These are phyloP conservation scores for Chaetura pelagica DNA, from an alignment of 2,113 vertebrate species.

Conservation along the genomic window DNA sequence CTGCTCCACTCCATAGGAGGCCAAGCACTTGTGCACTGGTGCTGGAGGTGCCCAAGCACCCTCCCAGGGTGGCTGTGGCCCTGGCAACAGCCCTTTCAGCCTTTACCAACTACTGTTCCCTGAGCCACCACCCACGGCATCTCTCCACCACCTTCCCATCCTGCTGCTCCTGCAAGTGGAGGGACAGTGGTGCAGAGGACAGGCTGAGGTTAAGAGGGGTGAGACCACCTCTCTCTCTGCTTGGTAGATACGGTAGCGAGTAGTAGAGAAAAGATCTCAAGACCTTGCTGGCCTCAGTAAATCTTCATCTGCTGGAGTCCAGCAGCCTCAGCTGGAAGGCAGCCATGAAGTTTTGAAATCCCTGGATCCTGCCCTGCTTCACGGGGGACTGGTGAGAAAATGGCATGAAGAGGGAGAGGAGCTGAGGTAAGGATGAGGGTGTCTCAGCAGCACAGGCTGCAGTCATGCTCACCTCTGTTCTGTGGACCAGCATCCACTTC, in stretches of 20 bases:
- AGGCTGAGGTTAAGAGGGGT: accelerated
- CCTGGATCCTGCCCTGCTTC: neutral
- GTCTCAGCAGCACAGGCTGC: neutral
- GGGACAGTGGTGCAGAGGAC: neutral
- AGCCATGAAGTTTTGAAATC: neutral
- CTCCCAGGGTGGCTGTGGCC: neutral
- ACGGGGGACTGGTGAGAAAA: neutral
- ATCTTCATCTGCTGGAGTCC: neutral
- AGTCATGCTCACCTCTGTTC: constrained; percentile 88
- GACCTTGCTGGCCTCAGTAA: neutral
- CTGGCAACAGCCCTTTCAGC: neutral
- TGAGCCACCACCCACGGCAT: neutral
- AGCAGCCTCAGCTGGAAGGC: neutral
- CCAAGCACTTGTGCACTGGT: accelerated
- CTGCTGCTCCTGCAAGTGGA: neutral
- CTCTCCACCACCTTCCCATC: neutral
- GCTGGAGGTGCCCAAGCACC: neutral
- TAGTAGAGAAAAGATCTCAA: neutral
- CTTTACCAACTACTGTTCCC: accelerated
- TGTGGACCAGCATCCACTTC: constrained; percentile 98
- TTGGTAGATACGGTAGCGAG: neutral
- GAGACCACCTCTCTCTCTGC: neutral
- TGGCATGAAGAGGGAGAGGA: accelerated
- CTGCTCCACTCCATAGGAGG: neutral
- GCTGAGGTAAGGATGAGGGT: neutral